Evolutionary conservation across 1,140 invertebrate species (phyloP).

Genomic region (Melipona quadrifasciata): DNA sequence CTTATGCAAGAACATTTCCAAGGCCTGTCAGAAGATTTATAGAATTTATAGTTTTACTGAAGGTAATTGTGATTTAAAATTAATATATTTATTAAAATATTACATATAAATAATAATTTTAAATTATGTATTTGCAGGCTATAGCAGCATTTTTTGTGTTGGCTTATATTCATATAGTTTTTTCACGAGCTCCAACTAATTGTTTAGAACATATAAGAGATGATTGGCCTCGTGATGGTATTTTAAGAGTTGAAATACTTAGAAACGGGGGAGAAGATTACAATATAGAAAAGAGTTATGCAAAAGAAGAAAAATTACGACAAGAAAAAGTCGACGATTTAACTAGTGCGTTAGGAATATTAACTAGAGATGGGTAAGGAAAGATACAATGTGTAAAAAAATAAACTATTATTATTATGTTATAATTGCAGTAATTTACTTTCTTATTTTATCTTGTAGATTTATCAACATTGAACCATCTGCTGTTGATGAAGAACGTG

Average conservation of each 20-base stretch:
- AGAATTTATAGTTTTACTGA: slow-evolving; percentile 95
- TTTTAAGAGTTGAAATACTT: slow-evolving; percentile 96
- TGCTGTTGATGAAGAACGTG: slow-evolving; percentile 81
- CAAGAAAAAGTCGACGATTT: slow-evolving; percentile 87
- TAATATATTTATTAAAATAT: background rate
- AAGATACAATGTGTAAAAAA: background rate
- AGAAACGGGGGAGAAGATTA: slow-evolving; percentile 87
- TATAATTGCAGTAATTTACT: background rate
- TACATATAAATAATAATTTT: background rate
- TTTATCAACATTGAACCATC: slow-evolving; percentile 89
- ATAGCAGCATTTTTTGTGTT: slow-evolving; percentile 94
- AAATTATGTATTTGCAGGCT: slow-evolving; percentile 83
- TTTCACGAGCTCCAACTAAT: slow-evolving; percentile 95
- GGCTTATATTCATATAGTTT: slow-evolving; percentile 97
- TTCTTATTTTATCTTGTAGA: slow-evolving; percentile 71
- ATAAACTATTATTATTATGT: slow-evolving; percentile 11
- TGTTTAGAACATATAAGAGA: slow-evolving; percentile 95
- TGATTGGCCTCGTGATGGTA: slow-evolving; percentile 97
- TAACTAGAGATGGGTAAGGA: slow-evolving; percentile 86
- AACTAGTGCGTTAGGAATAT: slow-evolving; percentile 85
- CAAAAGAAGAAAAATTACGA: slow-evolving; percentile 88
- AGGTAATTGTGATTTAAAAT: slow-evolving; percentile 82
- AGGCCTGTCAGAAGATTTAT: slow-evolving; percentile 92
- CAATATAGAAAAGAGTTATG: slow-evolving; percentile 91
- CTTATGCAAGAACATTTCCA: slow-evolving; percentile 95